phyloP scores from a whole-genome alignment of 2,113 vertebrate genomes.

The Scopus umbretta region DNA sequence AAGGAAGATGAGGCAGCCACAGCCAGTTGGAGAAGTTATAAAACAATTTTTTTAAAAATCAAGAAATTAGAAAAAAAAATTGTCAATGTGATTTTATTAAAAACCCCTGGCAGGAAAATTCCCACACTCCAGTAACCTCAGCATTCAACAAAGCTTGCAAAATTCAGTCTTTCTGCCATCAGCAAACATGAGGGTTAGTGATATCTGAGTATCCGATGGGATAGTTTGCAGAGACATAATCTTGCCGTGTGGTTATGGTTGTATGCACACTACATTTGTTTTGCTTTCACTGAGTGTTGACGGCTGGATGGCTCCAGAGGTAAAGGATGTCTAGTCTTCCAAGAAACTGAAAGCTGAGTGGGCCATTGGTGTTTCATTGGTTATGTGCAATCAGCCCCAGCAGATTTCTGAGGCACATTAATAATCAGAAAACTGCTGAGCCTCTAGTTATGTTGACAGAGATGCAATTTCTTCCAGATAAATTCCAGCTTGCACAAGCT shows the following conservation, averaged over 20 bases:
- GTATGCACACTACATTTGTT: neutral
- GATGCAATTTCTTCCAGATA: constrained; percentile 17
- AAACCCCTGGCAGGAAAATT: neutral
- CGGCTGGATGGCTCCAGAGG: neutral
- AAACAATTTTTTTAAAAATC: neutral
- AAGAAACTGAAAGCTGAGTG: constrained; percentile 6
- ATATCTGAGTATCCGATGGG: neutral
- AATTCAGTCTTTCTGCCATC: neutral
- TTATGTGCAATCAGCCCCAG: constrained; percentile 31
- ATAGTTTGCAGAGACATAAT: neutral
- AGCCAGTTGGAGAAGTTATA: neutral
- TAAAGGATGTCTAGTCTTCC: neutral
- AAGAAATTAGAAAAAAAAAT: neutral
- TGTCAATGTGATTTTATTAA: neutral
- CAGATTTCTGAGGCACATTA: constrained; percentile 60
- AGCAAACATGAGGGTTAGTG: neutral
- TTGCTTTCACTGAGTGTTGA: neutral
- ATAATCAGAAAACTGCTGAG: constrained; percentile 56
- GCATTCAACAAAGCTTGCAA: neutral
- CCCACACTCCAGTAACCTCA: neutral
- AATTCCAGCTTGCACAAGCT: neutral
- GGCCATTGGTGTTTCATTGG: neutral
- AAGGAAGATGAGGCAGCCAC: neutral
- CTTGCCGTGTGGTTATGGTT: neutral
- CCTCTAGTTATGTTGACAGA: constrained; percentile 37